Base-by-base conservation (phyloP, 2,888 invertebrate species). In the Agrochola macilenta region DNA sequence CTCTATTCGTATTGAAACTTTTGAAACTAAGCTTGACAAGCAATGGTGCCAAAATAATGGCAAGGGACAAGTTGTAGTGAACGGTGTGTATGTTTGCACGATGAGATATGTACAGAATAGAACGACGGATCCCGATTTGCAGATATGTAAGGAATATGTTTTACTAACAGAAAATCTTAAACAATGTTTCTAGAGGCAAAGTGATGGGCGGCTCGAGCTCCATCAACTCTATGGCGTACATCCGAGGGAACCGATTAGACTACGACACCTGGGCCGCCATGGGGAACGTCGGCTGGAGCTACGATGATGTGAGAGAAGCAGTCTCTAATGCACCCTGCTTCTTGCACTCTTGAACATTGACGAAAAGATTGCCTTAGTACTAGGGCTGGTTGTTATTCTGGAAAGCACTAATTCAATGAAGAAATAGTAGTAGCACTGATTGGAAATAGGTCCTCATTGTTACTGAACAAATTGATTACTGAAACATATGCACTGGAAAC, bases 121-220 rank as follows among this genome's bases (percentile, higher is more conserved):
- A 9, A 8, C 20, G 3, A 9, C 23, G 2, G 20, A 52, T 20
- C 8, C 8, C 52, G 52, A 52, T 52, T 52, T 52, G 2, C 52
- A 52, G 8, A 52, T 52, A 52, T 8, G 0, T 8, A 52, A 52
- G 7, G 20, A 20, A 8, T 52, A 8, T 52, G 52, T 52, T 52
- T 52, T 52, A 0, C 9, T 52, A 52, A n/a, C 5, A 12, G 7
- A 60, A 65, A 57, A 64, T 69, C 69, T 61, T 23, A 17, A 61
- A 72, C 68, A 46, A 64, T 68, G 26, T 11, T 91, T 92, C 26
- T 86, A 96, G 97, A 74, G 97, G 97, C 1, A 97, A 97, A 92
- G 96, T 97, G 17, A 97, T 98, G 96, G 98, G 98, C 0, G 98
- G 98, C 0, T 97, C 97, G 0, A 97, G 97, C 68, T 94, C 97